Evolutionary conservation across 2,113 vertebrate genomes (phyloP), one percentile per base, ranked within the genome.

Genomic region (Melanostigma gelatinosum): DNA sequence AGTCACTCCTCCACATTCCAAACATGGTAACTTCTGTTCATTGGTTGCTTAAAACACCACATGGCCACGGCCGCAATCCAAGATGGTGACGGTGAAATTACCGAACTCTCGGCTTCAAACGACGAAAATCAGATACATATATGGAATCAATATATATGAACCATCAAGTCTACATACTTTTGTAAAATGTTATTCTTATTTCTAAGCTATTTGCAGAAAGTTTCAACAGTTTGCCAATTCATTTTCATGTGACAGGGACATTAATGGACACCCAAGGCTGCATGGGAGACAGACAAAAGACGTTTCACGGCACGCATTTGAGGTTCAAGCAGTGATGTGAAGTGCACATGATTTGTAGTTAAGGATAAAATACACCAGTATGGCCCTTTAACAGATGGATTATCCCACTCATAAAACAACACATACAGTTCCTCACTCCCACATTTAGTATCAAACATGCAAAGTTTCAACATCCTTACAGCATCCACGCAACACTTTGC

Each of bases 341-440:
- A 50, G 24, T 44, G 2, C 24, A 44, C 11, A 5, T 34, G 24
- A 54, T 42, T 54, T 63, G 13, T 1, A 54, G 46, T 12, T 44
- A 2, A 16, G 18, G 18, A 48, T 9, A 24, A 36, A 6, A n/a
- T 44, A 32, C 73, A 69, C 11, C 3, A 0, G 8, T 29, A 50
- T n/a, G n/a, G 32, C 13, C 20, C 44, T 52, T 69, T 27, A 63
- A 24, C 7, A 61, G 4, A 3, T 18, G 34, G n/a, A 74, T 60
- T n/a, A 44, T 72, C 52, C 24, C 65, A 42, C 72, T 44, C 52
- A 22, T 20, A 57, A 32, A n/a, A n/a, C 36, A 40, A 62, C 60
- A 69, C 16, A 55, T 4, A 32, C n/a, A 32, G 13, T 7, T 40
- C 52, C 27, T 40, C 3, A 42, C 32, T 50, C 9, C 8, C 22